Evolutionary conservation across 2,797 vertebrate species (phyloP), one percentile per base, ranked within the genome.

Genomic region (Notolepis coatsorum): DNA sequence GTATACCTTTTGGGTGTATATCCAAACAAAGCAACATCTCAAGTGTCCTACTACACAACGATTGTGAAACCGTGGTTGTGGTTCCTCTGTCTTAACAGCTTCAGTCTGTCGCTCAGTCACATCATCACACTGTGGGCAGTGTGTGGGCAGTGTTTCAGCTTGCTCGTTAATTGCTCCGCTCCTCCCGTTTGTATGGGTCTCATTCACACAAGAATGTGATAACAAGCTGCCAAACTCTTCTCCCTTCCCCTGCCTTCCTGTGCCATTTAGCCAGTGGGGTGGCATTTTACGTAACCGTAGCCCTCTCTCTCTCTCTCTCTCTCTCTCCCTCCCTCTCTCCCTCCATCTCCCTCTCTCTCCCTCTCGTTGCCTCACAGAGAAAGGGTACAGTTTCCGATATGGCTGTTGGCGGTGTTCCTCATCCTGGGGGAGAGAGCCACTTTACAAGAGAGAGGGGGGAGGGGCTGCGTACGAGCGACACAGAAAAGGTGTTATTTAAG

Each of bases 401-500:
- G 24, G 23, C 35, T 21, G 30, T 59, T 39, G 58, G 46, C 47
- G 8, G 35, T 39, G 38, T 39, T 50, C 25, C 24, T 6, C 35
- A 8, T 4, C 24, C 21, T 38, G 6, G 24, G n/a, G 35, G 6
- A 50, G 24, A 50, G 35, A 27, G 9, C 12, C 23, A 18, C 17
- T 18, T 17, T 28, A 50, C 50, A 17, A 39, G 35, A 48, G n/a
- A 12, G 23, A 24, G 20, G 27, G 41, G 24, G 5, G n/a, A 51
- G 53, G 31, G 7, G 47, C 35, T 47, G 50, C 47, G 55, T 52
- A 41, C 9, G 37, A 38, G 57, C 24, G 17, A 30, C 68, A 52
- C 45, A 65, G 81, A 82, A 83, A 81, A 76, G 81, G 71, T 18
- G 65, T 91, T 86, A 84, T 65, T 71, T 66, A 89, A 88, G 13